Evolutionary conservation across 2,888 invertebrate genomes (phyloP).

Genomic region (Cyrtodaria siliqua): DNA sequence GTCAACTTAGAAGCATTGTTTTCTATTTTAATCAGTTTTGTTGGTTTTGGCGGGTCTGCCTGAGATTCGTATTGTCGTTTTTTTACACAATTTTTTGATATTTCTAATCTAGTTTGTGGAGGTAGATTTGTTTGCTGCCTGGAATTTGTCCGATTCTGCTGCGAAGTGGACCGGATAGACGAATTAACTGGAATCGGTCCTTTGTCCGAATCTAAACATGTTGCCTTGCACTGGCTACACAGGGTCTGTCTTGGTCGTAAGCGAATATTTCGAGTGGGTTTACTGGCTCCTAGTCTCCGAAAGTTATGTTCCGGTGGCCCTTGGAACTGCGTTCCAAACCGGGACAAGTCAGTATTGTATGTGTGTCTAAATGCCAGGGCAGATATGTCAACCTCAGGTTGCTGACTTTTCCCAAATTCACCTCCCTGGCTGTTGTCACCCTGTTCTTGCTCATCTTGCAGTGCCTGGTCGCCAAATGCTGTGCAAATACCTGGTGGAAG

Average conservation of each 20-base stretch:
- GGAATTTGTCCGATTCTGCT: neutral
- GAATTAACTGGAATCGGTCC: conserved; percentile 55
- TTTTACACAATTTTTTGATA: conserved; percentile 6
- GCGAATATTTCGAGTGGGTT: conserved; percentile 92
- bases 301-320: conserved; percentile 23
- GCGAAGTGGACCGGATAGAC: neutral
- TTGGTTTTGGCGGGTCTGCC: conserved; percentile 33
- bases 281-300: conserved; percentile 85
- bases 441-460: conserved; percentile 31
- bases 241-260: conserved; percentile 93
- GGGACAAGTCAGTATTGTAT: conserved; percentile 89
- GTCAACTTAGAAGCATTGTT: conserved; percentile 44
- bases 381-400: conserved; percentile 64
- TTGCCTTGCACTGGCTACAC: conserved; percentile 94
- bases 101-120: neutral
- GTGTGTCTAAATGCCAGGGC: conserved; percentile 91
- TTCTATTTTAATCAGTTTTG: conserved; percentile 52
- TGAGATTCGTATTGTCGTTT: neutral
- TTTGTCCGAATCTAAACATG: conserved; percentile 87
- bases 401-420: neutral
- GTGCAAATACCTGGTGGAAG: conserved; percentile 82
- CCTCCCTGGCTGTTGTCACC: conserved; percentile 32
- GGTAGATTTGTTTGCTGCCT: neutral
- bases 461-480: conserved; percentile 43
- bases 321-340: conserved; percentile 36